phyloP scores from a whole-genome alignment of 1,140 invertebrate species.

The Gonioctena quinquepunctata region DNA sequence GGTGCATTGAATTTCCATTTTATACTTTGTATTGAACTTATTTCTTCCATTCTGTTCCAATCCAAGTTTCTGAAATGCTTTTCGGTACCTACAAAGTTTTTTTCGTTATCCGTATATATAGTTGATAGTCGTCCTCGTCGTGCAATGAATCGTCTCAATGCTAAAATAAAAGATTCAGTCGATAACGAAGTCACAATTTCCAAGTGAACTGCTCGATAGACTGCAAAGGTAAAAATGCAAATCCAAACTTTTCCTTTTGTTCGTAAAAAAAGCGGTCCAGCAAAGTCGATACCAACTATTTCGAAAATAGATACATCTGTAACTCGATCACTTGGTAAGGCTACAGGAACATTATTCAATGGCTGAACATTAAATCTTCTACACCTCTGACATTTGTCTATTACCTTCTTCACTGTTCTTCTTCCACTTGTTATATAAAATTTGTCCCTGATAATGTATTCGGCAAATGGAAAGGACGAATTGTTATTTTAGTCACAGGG shows the following conservation, averaged over 20 bases:
- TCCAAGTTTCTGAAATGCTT: conserved; percentile 23
- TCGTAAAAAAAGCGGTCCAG: conserved; percentile 36
- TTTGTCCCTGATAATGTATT: background rate
- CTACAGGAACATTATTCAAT: background rate
- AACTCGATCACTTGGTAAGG: background rate
- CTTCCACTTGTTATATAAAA: background rate
- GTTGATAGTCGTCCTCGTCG: conserved; percentile 32
- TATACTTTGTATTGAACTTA: conserved; percentile 30
- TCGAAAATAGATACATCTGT: background rate
- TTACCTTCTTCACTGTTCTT: background rate
- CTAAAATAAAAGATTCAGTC: conserved; percentile 42
- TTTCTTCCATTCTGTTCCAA: conserved; percentile 1
- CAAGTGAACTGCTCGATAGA: conserved; percentile 51
- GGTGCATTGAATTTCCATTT: conserved; percentile 53
- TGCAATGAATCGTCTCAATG: conserved; percentile 45
- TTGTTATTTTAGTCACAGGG: background rate
- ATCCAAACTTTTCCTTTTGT: conserved; percentile 39
- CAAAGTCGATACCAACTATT: conserved; percentile 38
- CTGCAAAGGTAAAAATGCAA: conserved; percentile 44
- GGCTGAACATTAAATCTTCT: background rate
- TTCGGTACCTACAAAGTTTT: conserved; percentile 28
- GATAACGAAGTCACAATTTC: conserved; percentile 47
- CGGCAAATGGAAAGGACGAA: background rate
- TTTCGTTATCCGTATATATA: conserved; percentile 54
- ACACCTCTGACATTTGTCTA: background rate